Evolutionary conservation across 2,888 invertebrate genomes (phyloP).

Genomic region (Mystacides longicornis): DNA sequence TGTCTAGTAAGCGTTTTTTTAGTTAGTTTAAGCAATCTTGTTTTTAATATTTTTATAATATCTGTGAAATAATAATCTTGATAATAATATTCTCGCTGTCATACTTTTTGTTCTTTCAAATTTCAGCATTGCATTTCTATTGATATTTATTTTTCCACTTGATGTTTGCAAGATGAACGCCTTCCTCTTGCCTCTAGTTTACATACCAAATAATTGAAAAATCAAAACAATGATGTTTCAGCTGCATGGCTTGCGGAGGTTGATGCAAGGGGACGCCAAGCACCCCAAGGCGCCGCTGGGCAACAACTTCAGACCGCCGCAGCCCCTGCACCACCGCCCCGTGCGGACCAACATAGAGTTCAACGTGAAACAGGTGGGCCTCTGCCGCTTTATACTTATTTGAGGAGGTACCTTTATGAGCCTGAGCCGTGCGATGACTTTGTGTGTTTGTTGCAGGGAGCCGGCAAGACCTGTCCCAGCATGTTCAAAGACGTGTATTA

Average conservation of each 20-base stretch:
- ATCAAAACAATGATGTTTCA: slow-evolving; percentile 46
- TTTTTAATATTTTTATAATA: too few species aligned
- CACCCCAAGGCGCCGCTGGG: slow-evolving; percentile 86
- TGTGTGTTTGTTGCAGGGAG: slow-evolving; percentile 48
- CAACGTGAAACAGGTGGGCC: slow-evolving; percentile 63
- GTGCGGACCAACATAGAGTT: slow-evolving; percentile 97
- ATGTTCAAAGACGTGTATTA: slow-evolving; percentile 91
- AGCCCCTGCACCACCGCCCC: slow-evolving; percentile 87
- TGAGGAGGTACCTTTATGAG: background rate
- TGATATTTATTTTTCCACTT: too few species aligned
- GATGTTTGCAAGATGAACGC: too few species aligned
- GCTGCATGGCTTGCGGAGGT: slow-evolving; percentile 73
- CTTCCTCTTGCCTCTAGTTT: too few species aligned
- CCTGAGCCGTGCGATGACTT: background rate
- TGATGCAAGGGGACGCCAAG: slow-evolving; percentile 83
- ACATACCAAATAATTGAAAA: too few species aligned
- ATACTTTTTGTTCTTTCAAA: too few species aligned
- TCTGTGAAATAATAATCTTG: too few species aligned
- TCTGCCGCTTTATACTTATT: too few species aligned
- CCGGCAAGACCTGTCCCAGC: slow-evolving; percentile 79
- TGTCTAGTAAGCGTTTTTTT: too few species aligned
- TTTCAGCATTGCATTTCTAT: too few species aligned
- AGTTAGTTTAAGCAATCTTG: too few species aligned
- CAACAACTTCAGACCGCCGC: slow-evolving; percentile 91
- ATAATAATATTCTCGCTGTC: too few species aligned